Base-by-base conservation (phyloP, 2,888 invertebrate species). In the Rhyacophila evoluta region DNA sequence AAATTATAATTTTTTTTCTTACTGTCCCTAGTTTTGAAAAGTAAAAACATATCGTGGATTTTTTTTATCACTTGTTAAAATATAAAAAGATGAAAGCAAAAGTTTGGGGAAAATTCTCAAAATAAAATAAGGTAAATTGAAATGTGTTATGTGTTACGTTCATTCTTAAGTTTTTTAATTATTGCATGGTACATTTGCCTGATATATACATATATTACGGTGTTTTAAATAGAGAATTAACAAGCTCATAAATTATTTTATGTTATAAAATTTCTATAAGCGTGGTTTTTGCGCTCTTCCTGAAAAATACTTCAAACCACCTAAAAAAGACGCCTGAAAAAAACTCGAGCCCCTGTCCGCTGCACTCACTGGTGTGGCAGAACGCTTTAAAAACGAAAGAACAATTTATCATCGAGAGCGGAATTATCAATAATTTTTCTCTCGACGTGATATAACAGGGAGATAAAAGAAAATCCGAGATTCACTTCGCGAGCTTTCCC, bases 401-500 rank as follows among this genome's bases (percentile, higher is more conserved):
- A 55, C 25, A 55, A 55, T 55, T 55, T 55, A 55, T 55, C 55
- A 55, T 55, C 25, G 55, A 8, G 25, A 55, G 55, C 15, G 55
- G 25, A 25, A 55, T 55, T 55, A 55, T 55, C 55, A 19, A 55
- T 55, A 55, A 19, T 55, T 55, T 55, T 55, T 55, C 55, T 55
- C 19, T 12, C 25, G 25, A 6, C 25, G 1, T 55, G 19, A 55
- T 55, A 55, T 55, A 55, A 55, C 55, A 55, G 55, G 19, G 2
- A 55, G 55, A 55, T 55, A 55, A 55, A 55, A 55, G 55, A 55
- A 55, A 55, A 55, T 55, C 55, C 25, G 55, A 19, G 55, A 55
- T 55, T 55, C 55, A 55, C 55, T 55, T 55, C 25, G 5, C 2
- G 25, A 55, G 55, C 55, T 41, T 41, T 19, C 41, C 6, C 15